Percentiles rank a stretch among this genome's conserved stretches.
These are phyloP conservation scores for Thunnus thynnus DNA, from an alignment of 2,113 vertebrate species.

Conservation along the genomic window DNA sequence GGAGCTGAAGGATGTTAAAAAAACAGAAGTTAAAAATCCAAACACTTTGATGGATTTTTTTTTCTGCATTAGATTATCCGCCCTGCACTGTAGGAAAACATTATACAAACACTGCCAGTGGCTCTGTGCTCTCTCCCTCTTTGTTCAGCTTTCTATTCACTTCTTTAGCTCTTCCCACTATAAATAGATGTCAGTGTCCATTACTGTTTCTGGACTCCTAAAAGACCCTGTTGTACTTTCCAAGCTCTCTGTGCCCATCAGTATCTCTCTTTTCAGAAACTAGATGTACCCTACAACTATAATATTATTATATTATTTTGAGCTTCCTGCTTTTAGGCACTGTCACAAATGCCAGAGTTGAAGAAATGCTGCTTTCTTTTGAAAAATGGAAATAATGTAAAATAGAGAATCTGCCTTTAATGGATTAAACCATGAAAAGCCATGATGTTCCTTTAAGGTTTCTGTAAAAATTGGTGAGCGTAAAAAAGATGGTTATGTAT, in stretches of 20 bases:
- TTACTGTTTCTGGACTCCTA: conserved; percentile 63
- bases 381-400: background rate
- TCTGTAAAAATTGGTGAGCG: background rate
- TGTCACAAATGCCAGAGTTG: background rate
- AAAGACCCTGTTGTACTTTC: conserved; percentile 68
- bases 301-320: conserved; percentile 7
- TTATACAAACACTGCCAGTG: conserved; percentile 58
- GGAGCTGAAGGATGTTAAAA: background rate
- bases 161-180: conserved; percentile 65
- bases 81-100: conserved; percentile 33
- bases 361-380: background rate
- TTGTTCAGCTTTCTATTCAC: conserved; percentile 72
- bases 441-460: background rate
- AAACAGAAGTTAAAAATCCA: conserved; percentile 1
- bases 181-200: conserved; percentile 77
- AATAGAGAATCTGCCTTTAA: background rate
- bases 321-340: background rate
- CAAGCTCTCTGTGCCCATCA: conserved; percentile 48
- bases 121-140: conserved; percentile 57
- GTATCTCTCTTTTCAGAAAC: conserved; percentile 40
- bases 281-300: conserved; percentile 3
- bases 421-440: conserved; percentile 1
- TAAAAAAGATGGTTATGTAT: background rate
- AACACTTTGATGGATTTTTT: background rate
- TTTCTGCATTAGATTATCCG: conserved; percentile 27